A percentile compares a stretch with the other conserved stretches of the same genome.
phyloP scores from a whole-genome alignment of 2,113 vertebrate genomes.

The Notothenia rossii region DNA sequence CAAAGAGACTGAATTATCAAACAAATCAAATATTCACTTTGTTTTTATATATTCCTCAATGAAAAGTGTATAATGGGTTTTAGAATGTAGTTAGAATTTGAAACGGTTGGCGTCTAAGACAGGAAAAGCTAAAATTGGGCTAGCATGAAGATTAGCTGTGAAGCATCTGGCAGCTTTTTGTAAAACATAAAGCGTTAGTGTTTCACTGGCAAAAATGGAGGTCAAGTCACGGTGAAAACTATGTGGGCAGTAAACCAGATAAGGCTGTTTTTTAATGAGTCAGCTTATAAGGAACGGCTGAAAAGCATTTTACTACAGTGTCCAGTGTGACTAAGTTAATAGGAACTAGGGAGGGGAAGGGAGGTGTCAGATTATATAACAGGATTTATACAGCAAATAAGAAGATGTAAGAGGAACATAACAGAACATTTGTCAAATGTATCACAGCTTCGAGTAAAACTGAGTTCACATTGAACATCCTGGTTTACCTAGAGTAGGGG shows the following conservation, averaged over 20 bases:
- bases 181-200: slow-evolving; percentile 6
- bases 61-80: neutral
- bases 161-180: slow-evolving; percentile 17
- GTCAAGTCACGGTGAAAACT: neutral
- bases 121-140: neutral
- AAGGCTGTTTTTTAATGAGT: neutral
- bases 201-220: neutral
- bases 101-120: slow-evolving; percentile 27
- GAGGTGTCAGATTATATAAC: neutral
- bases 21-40: neutral
- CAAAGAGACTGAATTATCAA: neutral
- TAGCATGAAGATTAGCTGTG: neutral
- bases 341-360: neutral
- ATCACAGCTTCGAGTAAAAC: slow-evolving; percentile 6
- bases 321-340: slow-evolving; percentile 32
- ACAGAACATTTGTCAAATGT: neutral
- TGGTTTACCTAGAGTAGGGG: neutral
- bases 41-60: neutral
- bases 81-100: slow-evolving; percentile 29
- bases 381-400: neutral
- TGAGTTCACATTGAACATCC: slow-evolving; percentile 20
- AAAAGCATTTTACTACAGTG: neutral
- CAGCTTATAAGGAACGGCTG: slow-evolving; percentile 5
- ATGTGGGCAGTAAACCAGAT: neutral
- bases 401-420: neutral